Conservation (phyloP, 2,113 vertebrate species). For the Ptychochromis oligacanthus region DNA sequence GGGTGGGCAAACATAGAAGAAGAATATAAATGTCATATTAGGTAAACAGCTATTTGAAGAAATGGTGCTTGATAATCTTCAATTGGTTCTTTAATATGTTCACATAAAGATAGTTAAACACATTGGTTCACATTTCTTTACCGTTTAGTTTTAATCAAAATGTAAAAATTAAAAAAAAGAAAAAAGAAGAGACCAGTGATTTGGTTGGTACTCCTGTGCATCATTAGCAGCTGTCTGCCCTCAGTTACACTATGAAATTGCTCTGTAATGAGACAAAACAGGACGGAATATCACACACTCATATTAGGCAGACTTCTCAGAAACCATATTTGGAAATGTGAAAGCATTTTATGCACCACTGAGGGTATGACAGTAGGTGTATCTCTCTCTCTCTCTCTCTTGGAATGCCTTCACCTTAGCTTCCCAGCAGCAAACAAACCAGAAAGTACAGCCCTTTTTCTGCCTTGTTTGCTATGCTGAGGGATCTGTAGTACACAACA, state of each 20-base stretch:
- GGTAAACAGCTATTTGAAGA: not conserved
- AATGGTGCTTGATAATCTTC: not conserved
- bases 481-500: conserved; percentile 45
- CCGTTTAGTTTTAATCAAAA: not conserved
- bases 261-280: no score
- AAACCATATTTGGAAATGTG: not conserved
- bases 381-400: conserved; percentile 7
- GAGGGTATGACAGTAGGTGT: not conserved
- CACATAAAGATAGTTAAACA: not conserved
- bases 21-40: not conserved
- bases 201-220: no score
- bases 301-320: no score
- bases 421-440: conserved; percentile 68
- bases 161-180: no score
- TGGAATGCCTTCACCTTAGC: conserved; percentile 16
- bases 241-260: no score
- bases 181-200: no score
- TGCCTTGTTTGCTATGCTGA: conserved; percentile 59
- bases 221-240: no score
- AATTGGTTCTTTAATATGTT: not conserved
- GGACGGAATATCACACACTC: no score
- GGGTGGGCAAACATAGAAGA: not conserved
- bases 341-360: not conserved
- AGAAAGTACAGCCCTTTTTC: conserved; percentile 61
- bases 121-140: not conserved